Base-by-base conservation (phyloP, 2,888 invertebrate genomes). In the Agrenia bidenticulata region DNA sequence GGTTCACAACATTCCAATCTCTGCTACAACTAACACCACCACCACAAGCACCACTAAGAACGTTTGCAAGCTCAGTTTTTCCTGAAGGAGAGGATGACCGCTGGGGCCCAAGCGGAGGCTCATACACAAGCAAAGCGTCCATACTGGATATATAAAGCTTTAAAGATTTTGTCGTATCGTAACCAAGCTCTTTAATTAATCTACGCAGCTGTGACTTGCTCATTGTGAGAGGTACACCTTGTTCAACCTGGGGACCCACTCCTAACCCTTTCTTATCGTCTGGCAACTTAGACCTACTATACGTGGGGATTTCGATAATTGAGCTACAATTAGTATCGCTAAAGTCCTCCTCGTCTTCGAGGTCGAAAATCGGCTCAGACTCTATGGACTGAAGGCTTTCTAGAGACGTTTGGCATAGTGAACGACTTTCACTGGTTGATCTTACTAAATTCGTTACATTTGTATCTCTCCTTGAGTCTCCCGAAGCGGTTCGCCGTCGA, bases 71-170 rank as follows among this genome's bases (percentile, higher is more conserved):
- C 74, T 26, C 41, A 56, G 51, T 19, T 45, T 19, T 27, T 27
- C 27, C 53, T 37, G 61, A 56, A 21, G 59, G 45, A 11, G 59
- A 45, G 32, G 32, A 32, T 4, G 17, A 58, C 66, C 17, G 32
- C 4, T 7, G 32, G 32, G 5, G 32, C 32, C 2, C 23, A 39
- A 56, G 53, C 7, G 64, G 39, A 24, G 70, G 67, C 39, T 72
- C 69, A 68, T 70, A 72, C 19, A 74, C 69, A 72, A 76, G 73
- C 74, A 76, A 76, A 73, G 76, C 76, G 63, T 76, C 74, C 67
- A 73, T 65, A 61, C 76, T 74, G 53, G 72, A 73, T 66, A 76
- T 74, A 51, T 74, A 76, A 21, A 73, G 68, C 56, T 71, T 67
- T 54, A 73, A 50, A 9, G 74, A 69, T 17, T 72, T 67, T 17